phyloP scores from a whole-genome alignment of 2,888 invertebrate genomes.

The Melipona bicolor region DNA sequence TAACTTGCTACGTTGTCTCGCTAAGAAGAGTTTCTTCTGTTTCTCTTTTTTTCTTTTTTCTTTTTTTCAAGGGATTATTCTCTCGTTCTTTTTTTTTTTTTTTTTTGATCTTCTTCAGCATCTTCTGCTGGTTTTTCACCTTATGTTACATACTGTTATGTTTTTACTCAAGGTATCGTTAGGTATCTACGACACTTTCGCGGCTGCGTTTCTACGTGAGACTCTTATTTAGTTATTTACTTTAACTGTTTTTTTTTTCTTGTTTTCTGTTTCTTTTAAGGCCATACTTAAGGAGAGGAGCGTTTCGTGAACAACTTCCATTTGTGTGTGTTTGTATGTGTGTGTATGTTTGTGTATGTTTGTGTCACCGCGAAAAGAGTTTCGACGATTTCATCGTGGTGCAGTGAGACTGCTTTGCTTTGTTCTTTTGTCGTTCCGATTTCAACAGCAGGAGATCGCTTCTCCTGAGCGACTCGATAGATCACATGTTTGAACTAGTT shows the following conservation, averaged over 20 bases:
- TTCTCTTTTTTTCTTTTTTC: background rate
- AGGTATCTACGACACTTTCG: conserved; percentile 50
- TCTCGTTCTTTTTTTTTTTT: background rate
- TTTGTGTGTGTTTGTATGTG: background rate
- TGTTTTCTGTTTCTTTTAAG: conserved; percentile 54
- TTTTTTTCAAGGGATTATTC: background rate
- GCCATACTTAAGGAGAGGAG: conserved; percentile 67
- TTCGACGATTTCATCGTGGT: conserved; percentile 17
- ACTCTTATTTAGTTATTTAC: conserved; percentile 30
- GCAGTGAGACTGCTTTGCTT: background rate
- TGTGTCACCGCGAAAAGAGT: conserved; percentile 1
- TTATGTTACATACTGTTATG: conserved; percentile 58
- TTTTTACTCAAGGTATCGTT: conserved; percentile 33
- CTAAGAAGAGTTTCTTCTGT: conserved; percentile 48
- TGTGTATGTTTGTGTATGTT: background rate
- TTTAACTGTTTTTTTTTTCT: conserved; percentile 7
- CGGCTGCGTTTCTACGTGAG: conserved; percentile 35
- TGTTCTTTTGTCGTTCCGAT: conserved; percentile 4
- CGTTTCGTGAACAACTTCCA: conserved; percentile 44
- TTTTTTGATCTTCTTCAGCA: background rate
- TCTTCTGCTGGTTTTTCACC: background rate
- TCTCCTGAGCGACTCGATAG: background rate
- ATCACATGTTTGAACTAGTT: conserved; percentile 13
- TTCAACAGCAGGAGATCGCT: background rate
- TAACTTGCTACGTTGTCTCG: conserved; percentile 43